Evolutionary conservation across 2,888 invertebrate species (phyloP), one percentile per base, ranked within the genome.

Genomic region (Tanytarsus gracilentus): DNA sequence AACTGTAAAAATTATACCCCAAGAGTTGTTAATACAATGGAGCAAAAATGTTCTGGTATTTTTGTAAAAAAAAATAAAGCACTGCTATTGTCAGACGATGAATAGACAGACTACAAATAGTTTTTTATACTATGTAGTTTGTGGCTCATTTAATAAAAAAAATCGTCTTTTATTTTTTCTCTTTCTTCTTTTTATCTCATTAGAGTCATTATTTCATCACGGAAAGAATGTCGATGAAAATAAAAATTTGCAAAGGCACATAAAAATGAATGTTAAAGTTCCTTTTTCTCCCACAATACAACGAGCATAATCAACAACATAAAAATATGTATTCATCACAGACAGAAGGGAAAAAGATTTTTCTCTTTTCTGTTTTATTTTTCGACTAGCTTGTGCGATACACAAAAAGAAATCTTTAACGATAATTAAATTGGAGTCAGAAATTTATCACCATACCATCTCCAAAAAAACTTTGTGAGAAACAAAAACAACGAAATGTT

Each of bases 391-490:
- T n/a, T n/a, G n/a, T n/a, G n/a, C n/a, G n/a, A 29, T 18, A 30
- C 9, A 21, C 16, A 40, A 27, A 39, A 36, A 23, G 21, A 55
- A 16, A 40, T 55, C 26, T 40, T 55, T 55, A 55, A 55, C 40
- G 55, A 55, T 55, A 55, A 55, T 55, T 55, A 55, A 55, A 55
- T 55, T 55, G 55, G 55, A 55, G 55, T 55, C 40, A 55, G 55
- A 40, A 55, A 55, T 55, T 55, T 55, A 55, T 55, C 55, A 55
- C 44, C 44, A 44, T 44, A 23, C 44, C 44, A 44, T 44, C 44
- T 44, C 44, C 16, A 36, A 1, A 36, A 36, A 36, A 9, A 36
- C 11, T 33, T 11, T 4, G 14, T 33, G n/a, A 36, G 16, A 36
- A 14, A 36, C 36, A 36, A 14, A 36, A 36, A 36, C 36, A 16